phyloP scores from a whole-genome alignment of 2,888 invertebrate species.

The Eupelmus urozonus region DNA sequence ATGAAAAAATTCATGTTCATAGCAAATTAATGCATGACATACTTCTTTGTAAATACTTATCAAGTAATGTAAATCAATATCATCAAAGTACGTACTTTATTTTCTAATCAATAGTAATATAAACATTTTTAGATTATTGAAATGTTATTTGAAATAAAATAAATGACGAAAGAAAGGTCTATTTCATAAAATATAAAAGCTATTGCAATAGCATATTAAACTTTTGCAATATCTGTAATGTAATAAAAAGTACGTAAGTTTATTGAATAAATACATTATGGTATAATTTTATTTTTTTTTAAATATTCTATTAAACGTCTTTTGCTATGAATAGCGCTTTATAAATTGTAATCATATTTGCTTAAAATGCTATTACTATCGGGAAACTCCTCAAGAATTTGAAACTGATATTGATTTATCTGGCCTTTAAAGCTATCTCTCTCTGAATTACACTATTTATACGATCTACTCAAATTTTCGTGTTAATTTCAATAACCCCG shows the following conservation, averaged over 20 bases:
- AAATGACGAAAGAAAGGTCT: no score
- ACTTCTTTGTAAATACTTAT: slow-evolving; percentile 19
- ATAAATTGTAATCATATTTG: no score
- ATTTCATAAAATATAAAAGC: no score
- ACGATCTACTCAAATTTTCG: slow-evolving; percentile 60
- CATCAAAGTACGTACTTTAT: neutral
- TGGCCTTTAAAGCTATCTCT: neutral
- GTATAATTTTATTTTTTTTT: no score
- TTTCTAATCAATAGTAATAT: neutral
- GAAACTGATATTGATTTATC: slow-evolving; percentile 38
- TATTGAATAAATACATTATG: no score
- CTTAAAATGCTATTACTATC: no score
- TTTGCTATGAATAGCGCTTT: no score
- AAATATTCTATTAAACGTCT: no score
- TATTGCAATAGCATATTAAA: no score
- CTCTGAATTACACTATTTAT: slow-evolving; percentile 14
- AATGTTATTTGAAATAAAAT: no score
- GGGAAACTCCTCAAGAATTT: neutral
- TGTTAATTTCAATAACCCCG: slow-evolving; percentile 22
- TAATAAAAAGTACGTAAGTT: no score
- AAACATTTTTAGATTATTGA: neutral
- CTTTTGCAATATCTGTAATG: no score
- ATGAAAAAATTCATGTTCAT: slow-evolving; percentile 32
- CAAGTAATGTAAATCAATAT: slow-evolving; percentile 26
- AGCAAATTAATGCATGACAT: slow-evolving; percentile 18